These are phyloP conservation scores for Malurus alboscapulatus DNA, from an alignment of 2,113 vertebrate species.

Conservation along the genomic window DNA sequence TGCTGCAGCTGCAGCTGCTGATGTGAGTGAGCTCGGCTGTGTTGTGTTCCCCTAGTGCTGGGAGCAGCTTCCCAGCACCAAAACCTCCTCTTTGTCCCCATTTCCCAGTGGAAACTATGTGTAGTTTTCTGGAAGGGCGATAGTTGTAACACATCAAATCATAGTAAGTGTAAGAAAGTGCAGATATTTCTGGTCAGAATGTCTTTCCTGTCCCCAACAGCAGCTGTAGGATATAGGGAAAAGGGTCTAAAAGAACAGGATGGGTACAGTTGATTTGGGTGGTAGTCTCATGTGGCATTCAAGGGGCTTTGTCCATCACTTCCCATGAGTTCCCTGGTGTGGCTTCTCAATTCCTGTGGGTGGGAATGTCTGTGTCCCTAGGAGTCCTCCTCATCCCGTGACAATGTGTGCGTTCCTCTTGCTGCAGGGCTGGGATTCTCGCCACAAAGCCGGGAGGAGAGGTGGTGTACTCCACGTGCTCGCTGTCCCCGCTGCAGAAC, in stretches of 20 bases:
- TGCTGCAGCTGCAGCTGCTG: constrained; percentile 87
- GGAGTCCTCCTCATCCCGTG: accelerated
- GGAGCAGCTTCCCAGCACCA: neutral
- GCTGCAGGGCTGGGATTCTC: constrained; percentile 83
- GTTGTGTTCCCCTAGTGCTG: neutral
- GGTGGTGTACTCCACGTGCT: constrained; percentile 90
- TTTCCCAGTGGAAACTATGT: accelerated
- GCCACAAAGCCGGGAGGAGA: constrained; percentile 81
- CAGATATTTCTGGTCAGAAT: neutral
- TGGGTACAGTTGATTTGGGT: neutral
- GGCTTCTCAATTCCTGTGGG: accelerated
- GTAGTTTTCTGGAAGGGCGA: neutral
- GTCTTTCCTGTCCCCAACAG: neutral
- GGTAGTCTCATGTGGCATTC: neutral
- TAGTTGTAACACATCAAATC: neutral
- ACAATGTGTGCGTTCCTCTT: neutral
- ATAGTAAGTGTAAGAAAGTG: neutral
- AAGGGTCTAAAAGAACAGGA: neutral
- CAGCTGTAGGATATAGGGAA: neutral
- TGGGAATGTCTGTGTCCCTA: neutral
- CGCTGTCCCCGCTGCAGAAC: constrained; percentile 91
- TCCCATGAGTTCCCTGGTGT: accelerated
- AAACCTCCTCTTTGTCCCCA: neutral
- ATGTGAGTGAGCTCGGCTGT: constrained; percentile 75
- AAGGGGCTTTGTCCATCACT: neutral